These are phyloP conservation scores for Lasioglossum figueresi DNA, from an alignment of 2,888 invertebrate species.

Conservation along the genomic window DNA sequence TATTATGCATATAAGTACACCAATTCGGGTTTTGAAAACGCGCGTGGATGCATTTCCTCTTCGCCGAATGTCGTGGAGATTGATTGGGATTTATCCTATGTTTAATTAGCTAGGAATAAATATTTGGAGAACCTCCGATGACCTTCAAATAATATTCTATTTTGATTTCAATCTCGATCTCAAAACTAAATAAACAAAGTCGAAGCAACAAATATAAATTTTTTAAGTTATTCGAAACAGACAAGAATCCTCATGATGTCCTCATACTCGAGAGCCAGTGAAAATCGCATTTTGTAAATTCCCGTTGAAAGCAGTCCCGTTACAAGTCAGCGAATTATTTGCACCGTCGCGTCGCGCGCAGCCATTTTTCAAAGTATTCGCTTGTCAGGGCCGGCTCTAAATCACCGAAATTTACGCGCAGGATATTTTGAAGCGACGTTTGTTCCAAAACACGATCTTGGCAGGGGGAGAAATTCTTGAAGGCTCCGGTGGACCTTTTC, in stretches of 20 bases:
- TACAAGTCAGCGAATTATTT: background rate
- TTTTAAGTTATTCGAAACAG: too few species aligned
- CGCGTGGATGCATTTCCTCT: background rate
- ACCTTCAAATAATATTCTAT: background rate
- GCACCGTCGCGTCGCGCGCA: background rate
- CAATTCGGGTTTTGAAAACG: background rate
- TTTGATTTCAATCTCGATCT: too few species aligned
- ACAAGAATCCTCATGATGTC: background rate
- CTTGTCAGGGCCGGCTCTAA: background rate
- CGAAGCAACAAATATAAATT: background rate
- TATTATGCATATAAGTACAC: background rate
- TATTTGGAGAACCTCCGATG: background rate
- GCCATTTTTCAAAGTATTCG: background rate
- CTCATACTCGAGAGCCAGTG: background rate
- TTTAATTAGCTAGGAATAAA: background rate
- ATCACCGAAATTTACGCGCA: background rate
- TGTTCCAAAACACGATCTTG: background rate
- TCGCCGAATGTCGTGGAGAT: background rate
- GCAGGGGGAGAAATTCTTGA: background rate
- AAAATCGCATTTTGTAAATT: background rate
- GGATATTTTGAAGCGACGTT: background rate
- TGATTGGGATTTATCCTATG: background rate
- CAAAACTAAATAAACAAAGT: background rate
- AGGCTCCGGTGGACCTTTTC: background rate
- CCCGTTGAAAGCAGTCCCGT: background rate